Evolutionary conservation across 2,888 invertebrate genomes (phyloP).

Genomic region (Latheticus oryzae): DNA sequence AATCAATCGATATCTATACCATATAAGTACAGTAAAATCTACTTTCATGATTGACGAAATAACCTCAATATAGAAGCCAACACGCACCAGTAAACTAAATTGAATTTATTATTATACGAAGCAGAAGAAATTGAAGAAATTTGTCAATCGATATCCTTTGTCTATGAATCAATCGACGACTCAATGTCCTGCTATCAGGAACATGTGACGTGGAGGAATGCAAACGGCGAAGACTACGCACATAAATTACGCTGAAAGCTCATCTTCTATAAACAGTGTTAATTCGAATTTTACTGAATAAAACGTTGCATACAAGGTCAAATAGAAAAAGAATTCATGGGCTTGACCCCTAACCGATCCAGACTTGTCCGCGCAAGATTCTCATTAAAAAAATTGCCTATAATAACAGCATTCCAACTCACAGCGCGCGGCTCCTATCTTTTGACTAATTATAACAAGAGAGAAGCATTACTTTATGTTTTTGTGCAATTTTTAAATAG

Average conservation of each 20-base stretch:
- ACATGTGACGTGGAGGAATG: constrained; percentile 50
- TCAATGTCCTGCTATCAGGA: constrained; percentile 49
- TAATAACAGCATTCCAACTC: constrained; percentile 41
- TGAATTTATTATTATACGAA: too few relatives aligned
- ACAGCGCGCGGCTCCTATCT: constrained; percentile 22
- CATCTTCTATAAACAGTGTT: too few relatives aligned
- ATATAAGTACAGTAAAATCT: constrained; percentile 42
- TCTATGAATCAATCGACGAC: constrained; percentile 41
- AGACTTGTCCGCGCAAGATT: constrained; percentile 40
- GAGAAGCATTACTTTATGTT: too few relatives aligned
- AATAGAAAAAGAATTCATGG: constrained; percentile 25
- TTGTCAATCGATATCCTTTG: constrained; percentile 16
- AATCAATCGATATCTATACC: constrained; percentile 39
- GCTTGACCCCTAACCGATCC: constrained; percentile 38
- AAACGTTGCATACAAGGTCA: constrained; percentile 41
- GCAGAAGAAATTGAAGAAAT: too few relatives aligned
- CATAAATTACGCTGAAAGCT: constrained; percentile 42
- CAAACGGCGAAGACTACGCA: constrained; percentile 40
- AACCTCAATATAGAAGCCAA: constrained; percentile 40
- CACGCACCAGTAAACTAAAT: too few relatives aligned
- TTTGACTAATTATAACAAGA: constrained; percentile 35
- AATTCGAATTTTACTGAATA: too few relatives aligned
- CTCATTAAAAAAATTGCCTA: constrained; percentile 40
- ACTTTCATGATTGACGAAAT: constrained; percentile 43
- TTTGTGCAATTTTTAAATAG: too few relatives aligned